Percentiles rank a stretch among this genome's conserved stretches.
Evolutionary conservation across 2,888 invertebrate genomes (phyloP).

Genomic region (Ectropis crepuscularia): DNA sequence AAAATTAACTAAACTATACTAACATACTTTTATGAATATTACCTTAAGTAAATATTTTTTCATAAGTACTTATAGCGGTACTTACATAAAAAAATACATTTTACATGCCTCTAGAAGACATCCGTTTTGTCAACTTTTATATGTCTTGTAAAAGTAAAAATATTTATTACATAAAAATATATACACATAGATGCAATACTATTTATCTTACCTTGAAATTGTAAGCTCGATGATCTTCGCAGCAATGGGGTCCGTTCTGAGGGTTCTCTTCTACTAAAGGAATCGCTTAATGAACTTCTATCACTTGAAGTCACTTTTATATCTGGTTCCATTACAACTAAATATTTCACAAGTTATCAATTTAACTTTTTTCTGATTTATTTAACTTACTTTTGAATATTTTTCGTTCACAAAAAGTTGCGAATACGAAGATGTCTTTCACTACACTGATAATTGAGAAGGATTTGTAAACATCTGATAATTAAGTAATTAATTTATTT

Average conservation of each 20-base stretch:
- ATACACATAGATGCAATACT: not conserved
- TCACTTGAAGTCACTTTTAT: conserved; percentile 54
- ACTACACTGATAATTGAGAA: conserved; percentile 14
- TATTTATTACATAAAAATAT: not conserved
- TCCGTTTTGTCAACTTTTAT: too few species aligned
- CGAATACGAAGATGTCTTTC: conserved; percentile 17
- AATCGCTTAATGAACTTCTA: conserved; percentile 49
- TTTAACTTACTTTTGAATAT: not conserved
- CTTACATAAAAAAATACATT: too few species aligned
- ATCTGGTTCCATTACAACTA: conserved; percentile 47
- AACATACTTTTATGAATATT: too few species aligned
- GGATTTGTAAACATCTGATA: conserved; percentile 22
- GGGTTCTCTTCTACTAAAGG: conserved; percentile 49
- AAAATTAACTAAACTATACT: too few species aligned
- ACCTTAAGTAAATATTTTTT: too few species aligned
- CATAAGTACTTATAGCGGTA: too few species aligned
- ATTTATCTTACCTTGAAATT: conserved; percentile 33
- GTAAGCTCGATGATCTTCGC: conserved; percentile 38
- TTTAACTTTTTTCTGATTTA: conserved; percentile 5
- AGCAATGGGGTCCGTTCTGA: conserved; percentile 70
- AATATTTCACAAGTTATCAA: not conserved
- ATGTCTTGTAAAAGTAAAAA: not conserved
- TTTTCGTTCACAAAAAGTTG: conserved; percentile 1
- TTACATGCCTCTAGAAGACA: too few species aligned
- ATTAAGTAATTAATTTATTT: conserved; percentile 49